Conservation (phyloP, 1,140 invertebrate species). For the Trinorchestia longiramus region DNA sequence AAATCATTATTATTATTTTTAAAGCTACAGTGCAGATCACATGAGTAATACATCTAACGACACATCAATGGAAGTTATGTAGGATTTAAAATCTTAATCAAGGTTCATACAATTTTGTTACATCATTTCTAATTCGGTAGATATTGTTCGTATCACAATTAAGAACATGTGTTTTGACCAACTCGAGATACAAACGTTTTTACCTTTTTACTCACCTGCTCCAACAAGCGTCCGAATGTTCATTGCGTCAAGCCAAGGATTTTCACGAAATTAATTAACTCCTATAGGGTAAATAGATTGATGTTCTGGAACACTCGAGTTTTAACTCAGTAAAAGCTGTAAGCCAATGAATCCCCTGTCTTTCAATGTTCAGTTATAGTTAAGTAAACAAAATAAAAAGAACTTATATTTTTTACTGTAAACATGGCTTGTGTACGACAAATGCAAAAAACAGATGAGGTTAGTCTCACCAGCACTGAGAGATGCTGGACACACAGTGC, state of each 20-base stretch:
- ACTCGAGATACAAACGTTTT: not conserved
- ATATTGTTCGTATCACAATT: not conserved
- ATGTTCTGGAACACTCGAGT: not conserved
- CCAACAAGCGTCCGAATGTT: not conserved
- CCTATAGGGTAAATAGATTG: not conserved
- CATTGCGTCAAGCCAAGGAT: not conserved
- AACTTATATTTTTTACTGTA: not conserved
- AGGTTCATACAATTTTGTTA: not conserved
- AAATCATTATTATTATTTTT: not conserved
- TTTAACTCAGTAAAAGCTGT: not conserved
- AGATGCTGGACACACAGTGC: constrained; percentile 5
- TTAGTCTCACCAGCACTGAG: not conserved
- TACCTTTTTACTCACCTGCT: not conserved
- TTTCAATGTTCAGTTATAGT: not conserved
- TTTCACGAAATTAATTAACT: not conserved
- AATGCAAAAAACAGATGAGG: not conserved
- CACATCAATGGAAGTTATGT: not conserved
- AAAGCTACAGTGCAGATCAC: not conserved
- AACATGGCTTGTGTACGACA: not conserved
- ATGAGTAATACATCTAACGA: not conserved
- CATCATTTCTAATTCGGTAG: not conserved
- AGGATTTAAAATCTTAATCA: not conserved
- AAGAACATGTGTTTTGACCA: not conserved
- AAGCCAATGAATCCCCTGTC: not conserved
- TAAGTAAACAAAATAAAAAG: not conserved